Evolutionary conservation across 2,797 vertebrate species (phyloP), one percentile per base, ranked within the genome.

Genomic region (Melanotaenia maccullochi): DNA sequence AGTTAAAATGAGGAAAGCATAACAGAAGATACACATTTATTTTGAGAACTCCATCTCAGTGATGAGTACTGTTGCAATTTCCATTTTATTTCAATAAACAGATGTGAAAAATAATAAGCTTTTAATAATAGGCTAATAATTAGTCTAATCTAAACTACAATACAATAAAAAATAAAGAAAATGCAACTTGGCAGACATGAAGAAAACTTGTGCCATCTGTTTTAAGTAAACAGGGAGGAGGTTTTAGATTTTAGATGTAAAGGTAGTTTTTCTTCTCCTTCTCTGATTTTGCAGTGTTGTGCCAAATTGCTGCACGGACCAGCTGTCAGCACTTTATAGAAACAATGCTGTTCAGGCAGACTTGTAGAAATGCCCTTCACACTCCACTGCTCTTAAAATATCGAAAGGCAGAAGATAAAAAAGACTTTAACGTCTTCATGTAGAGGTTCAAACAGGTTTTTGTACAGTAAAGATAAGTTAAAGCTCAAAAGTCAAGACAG

Each of bases 371-470:
- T 62, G 70, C 68, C 76, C 73, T 8, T 32, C 18, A 77, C 82
- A 82, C 66, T 74, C 62, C 68, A 72, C 79, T 78, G 83, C 61
- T 73, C 30, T 61, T 5, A 51, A 30, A 28, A 61, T 68, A 65
- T 67, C 73, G 85, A 82, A 85, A 47, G 47, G 44, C 49, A 79
- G 70, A 51, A 79, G 68, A 47, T 76, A 82, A 82, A 80, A 80
- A 73, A 62, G 47, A 52, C 65, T 70, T 49, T 68, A 66, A 82
- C 42, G 51, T 79, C 57, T 75, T 56, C 24, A 78, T 14, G 3
- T 70, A 55, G 14, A 51, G 22, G 60, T 77, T 81, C 36, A 71
- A 68, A 60, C 6, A 9, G 25, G 25, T 30, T 72, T 72, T 76
- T 74, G 28, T 76, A n/a, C n/a, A n/a, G n/a, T n/a, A 55, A 68